Percentiles rank a stretch among this genome's conserved stretches.
Evolutionary conservation across 2,113 vertebrate genomes (phyloP).

Genomic region (Gavialis gangeticus): DNA sequence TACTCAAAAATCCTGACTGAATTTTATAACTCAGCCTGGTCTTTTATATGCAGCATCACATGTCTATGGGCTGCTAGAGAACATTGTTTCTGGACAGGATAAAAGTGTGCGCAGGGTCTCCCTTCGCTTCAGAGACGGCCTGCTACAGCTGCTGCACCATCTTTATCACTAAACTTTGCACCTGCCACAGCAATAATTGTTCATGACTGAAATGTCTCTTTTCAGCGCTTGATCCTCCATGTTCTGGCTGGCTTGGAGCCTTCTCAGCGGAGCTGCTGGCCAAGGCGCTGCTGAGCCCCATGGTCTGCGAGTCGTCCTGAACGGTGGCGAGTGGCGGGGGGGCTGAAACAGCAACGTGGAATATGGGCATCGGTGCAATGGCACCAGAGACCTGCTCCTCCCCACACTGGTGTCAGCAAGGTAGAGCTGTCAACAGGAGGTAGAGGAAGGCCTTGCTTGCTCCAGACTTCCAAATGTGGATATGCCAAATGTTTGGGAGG

Average conservation of each 20-base stretch:
- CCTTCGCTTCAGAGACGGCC: not conserved
- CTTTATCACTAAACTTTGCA: not conserved
- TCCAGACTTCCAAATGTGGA: not conserved
- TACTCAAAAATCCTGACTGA: rapidly evolving
- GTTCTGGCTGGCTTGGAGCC: rapidly evolving
- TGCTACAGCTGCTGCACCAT: not conserved
- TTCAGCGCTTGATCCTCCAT: not conserved
- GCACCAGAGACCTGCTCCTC: not conserved
- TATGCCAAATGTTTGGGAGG: not conserved
- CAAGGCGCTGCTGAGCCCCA: rapidly evolving
- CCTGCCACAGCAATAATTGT: not conserved
- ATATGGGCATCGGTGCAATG: rapidly evolving
- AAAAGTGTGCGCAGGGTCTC: not conserved
- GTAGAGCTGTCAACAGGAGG: not conserved
- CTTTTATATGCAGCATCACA: not conserved
- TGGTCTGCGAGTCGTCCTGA: rapidly evolving
- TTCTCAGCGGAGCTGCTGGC: not conserved
- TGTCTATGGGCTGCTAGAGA: rapidly evolving
- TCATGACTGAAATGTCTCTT: not conserved
- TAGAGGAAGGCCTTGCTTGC: not conserved
- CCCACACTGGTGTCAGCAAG: not conserved
- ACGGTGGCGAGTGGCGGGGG: rapidly evolving
- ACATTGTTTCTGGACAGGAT: rapidly evolving
- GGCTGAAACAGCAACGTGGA: not conserved
- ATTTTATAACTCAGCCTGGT: rapidly evolving